These are phyloP conservation scores for Tenthredo notha DNA, from an alignment of 2,888 invertebrate genomes.

Conservation along the genomic window DNA sequence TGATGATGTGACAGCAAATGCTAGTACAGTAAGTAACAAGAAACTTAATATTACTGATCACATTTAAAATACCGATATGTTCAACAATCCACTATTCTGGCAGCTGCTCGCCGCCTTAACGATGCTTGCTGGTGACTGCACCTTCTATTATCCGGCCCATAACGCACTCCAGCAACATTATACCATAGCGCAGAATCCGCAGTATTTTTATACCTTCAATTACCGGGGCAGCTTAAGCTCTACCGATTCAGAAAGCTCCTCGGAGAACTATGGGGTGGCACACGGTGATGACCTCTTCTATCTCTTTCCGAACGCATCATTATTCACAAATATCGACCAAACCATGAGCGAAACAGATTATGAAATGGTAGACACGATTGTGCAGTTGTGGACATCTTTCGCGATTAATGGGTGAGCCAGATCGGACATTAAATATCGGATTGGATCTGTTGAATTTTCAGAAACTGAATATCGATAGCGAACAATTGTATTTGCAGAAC, in stretches of 20 bases:
- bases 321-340: not conserved
- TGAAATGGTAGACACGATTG: conserved; percentile 71
- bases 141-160: not conserved
- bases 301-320: conserved; percentile 58
- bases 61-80: conserved; percentile 53
- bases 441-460: not conserved
- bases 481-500: not conserved
- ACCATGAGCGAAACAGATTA: conserved; percentile 60
- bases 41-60: conserved; percentile 23
- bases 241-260: conserved; percentile 19
- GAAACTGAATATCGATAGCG: not conserved
- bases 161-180: conserved; percentile 20
- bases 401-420: conserved; percentile 59
- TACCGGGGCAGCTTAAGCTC: conserved; percentile 59
- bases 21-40: conserved; percentile 55
- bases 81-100: not conserved
- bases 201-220: conserved; percentile 59
- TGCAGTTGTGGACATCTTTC: conserved; percentile 72
- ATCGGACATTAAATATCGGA: not conserved
- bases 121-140: not conserved
- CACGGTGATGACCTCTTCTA: conserved; percentile 80
- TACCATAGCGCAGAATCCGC: conserved; percentile 45
- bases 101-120: not conserved
- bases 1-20: conserved; percentile 50
- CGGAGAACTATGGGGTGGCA: conserved; percentile 70